Percentiles rank a stretch among this genome's conserved stretches.
Conservation (phyloP, 2,797 vertebrate species). For the Poeciliopsis turneri region DNA sequence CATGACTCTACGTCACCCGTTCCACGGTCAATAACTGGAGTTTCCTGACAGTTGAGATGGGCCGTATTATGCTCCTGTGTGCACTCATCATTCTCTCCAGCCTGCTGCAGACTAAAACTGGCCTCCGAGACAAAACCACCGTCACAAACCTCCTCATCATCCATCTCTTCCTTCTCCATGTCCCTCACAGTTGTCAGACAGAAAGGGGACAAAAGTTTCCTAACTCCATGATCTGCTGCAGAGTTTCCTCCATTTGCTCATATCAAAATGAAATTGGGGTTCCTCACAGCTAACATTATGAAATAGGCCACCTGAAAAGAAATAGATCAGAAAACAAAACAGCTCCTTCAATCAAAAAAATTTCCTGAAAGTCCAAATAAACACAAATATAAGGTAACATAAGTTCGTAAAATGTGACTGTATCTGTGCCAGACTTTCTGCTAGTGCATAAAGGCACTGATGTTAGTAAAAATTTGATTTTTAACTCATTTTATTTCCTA, state of each 20-base stretch:
- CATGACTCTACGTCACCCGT: slow-evolving; percentile 58
- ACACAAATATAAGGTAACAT: neutral
- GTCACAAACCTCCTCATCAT: slow-evolving; percentile 62
- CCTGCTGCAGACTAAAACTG: slow-evolving; percentile 38
- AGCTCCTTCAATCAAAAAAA: neutral
- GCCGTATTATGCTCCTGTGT: slow-evolving; percentile 47
- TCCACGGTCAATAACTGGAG: slow-evolving; percentile 44
- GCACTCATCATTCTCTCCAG: slow-evolving; percentile 36
- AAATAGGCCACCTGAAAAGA: slow-evolving; percentile 50
- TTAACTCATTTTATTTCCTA: neutral
- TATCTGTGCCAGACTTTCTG: neutral
- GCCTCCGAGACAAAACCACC: slow-evolving; percentile 30
- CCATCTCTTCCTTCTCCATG: slow-evolving; percentile 74
- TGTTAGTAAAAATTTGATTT: neutral
- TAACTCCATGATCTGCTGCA: slow-evolving; percentile 59
- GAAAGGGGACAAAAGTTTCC: slow-evolving; percentile 34
- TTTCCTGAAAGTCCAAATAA: neutral
- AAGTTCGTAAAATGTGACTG: neutral
- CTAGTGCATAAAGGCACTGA: neutral
- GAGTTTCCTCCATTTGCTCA: slow-evolving; percentile 57
- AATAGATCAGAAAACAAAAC: slow-evolving; percentile 13
- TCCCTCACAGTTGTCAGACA: slow-evolving; percentile 49
- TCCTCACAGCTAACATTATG: slow-evolving; percentile 47
- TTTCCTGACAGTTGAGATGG: slow-evolving; percentile 60
- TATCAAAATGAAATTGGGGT: slow-evolving; percentile 40